Conservation (phyloP, 2,888 invertebrate genomes). For the Trissolcus japonicus region DNA sequence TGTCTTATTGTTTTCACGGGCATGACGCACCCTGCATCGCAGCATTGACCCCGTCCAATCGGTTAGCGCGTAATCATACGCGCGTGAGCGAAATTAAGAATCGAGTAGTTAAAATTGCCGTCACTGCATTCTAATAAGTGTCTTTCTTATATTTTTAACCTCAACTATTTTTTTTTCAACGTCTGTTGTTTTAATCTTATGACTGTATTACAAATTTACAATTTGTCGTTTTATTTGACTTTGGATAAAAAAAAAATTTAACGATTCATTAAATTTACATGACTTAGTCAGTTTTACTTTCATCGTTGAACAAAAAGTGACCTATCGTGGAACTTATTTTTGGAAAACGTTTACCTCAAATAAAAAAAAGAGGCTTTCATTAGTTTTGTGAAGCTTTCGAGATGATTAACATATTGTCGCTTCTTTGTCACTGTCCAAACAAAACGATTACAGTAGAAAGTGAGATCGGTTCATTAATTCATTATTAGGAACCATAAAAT, state of each 20-base stretch:
- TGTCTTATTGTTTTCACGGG: constrained; percentile 38
- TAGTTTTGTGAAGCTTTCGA: too few species aligned
- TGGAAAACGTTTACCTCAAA: too few species aligned
- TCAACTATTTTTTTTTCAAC: too few species aligned
- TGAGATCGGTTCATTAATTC: not conserved
- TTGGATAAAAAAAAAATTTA: too few species aligned
- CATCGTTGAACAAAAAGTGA: too few species aligned
- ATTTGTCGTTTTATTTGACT: too few species aligned
- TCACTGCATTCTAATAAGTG: constrained; percentile 19
- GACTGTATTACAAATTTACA: not conserved
- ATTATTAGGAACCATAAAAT: constrained; percentile 4
- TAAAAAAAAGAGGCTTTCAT: not conserved
- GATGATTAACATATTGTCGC: not conserved
- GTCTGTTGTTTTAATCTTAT: too few species aligned
- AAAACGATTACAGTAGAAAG: not conserved
- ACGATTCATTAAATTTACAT: too few species aligned
- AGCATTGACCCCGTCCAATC: constrained; percentile 51
- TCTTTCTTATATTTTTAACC: not conserved
- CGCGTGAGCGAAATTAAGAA: constrained; percentile 36
- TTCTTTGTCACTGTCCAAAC: too few species aligned
- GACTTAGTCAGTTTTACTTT: too few species aligned
- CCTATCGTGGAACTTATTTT: too few species aligned
- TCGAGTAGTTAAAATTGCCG: constrained; percentile 10
- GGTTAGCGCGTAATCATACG: constrained; percentile 40
- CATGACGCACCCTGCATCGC: constrained; percentile 40